Evolutionary conservation across 2,888 invertebrate genomes (phyloP), one percentile per base, ranked within the genome.

Genomic region (Agrochola lychnidis): DNA sequence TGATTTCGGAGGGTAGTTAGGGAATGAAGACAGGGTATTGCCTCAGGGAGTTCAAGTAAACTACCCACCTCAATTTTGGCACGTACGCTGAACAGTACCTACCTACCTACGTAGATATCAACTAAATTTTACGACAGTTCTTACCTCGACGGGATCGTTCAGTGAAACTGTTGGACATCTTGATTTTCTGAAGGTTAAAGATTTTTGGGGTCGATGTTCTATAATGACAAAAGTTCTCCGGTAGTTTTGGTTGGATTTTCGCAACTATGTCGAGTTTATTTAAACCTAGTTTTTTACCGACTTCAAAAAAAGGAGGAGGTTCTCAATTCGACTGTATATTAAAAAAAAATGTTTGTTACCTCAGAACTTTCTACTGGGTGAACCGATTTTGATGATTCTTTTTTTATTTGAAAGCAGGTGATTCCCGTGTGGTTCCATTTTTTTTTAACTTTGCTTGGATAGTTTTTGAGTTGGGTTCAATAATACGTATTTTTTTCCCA

Each of bases 51-150:
- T 51, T 51, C 14, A 51, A 10, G 16, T 36, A 22, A 9, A 67
- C 25, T 36, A 64, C 61, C 36, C 14, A 57, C 16, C 16, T 42
- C 57, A 61, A 51, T 68, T n/a, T 64, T 30, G 25, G 36, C 73
- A 82, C 57, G 71, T 80, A 66, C 61, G 12, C 56, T 16, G 16
- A 61, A n/a, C 10, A 25, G 66, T 67, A 59, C 5, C 10, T 10
- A 19, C 6, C n/a, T 61, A 45, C 6, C n/a, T 61, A 45, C 10
- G 45, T 25, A 30, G n/a, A 42, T 22, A 62, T n/a, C n/a, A 25
- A 71, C 56, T 9, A 75, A 67, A 76, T 62, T 71, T 66, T 72
- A 76, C 22, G 72, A 75, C 22, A 22, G n/a, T 22, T 67, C 51
- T 56, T 56, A 70, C 61, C 57, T 70, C 19, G 5, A 59, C 4